Evolutionary conservation across 2,113 vertebrate species (phyloP).

Genomic region (Poicephalus meyeri): DNA sequence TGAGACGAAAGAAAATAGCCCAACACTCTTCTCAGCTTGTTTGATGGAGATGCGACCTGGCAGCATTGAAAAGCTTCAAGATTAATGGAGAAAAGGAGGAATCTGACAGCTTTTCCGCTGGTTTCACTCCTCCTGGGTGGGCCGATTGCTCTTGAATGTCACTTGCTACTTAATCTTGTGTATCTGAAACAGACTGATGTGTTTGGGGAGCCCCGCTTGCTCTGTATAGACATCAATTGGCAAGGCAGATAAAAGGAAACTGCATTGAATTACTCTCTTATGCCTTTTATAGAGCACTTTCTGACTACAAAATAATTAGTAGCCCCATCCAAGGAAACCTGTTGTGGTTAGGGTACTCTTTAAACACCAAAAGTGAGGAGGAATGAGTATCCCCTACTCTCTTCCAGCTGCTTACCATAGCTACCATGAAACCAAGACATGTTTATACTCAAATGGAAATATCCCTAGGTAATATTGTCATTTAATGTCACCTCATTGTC

Average conservation of each 20-base stretch:
- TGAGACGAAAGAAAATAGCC: slow-evolving; percentile 67
- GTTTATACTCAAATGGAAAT: slow-evolving; percentile 43
- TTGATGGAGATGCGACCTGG: slow-evolving; percentile 97
- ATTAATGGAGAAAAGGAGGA: slow-evolving; percentile 94
- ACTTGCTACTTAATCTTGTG: slow-evolving; percentile 99
- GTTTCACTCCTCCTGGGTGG: slow-evolving; percentile 95
- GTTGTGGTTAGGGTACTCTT: slow-evolving; percentile 1
- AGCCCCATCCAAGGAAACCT: slow-evolving; percentile 60
- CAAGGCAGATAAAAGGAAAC: slow-evolving; percentile 81
- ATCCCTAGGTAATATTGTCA: slow-evolving; percentile 35
- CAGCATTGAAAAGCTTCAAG: slow-evolving; percentile 94
- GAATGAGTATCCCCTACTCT: slow-evolving; percentile 25
- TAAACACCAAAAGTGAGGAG: slow-evolving; percentile 18
- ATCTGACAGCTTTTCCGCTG: slow-evolving; percentile 96
- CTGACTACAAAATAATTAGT: slow-evolving; percentile 79
- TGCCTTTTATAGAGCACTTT: slow-evolving; percentile 78
- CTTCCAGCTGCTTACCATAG: slow-evolving; percentile 27
- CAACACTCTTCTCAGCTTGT: slow-evolving; percentile 77
- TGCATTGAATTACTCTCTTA: slow-evolving; percentile 78
- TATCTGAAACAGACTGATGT: slow-evolving; percentile 93
- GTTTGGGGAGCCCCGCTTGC: slow-evolving; percentile 80
- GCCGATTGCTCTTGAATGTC: slow-evolving; percentile 98
- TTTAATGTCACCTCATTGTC: slow-evolving; percentile 29
- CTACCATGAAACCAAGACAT: background rate
- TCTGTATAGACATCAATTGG: slow-evolving; percentile 86